Conservation (phyloP, 2,888 invertebrate genomes). For the Pollenia griseotomentosa region DNA sequence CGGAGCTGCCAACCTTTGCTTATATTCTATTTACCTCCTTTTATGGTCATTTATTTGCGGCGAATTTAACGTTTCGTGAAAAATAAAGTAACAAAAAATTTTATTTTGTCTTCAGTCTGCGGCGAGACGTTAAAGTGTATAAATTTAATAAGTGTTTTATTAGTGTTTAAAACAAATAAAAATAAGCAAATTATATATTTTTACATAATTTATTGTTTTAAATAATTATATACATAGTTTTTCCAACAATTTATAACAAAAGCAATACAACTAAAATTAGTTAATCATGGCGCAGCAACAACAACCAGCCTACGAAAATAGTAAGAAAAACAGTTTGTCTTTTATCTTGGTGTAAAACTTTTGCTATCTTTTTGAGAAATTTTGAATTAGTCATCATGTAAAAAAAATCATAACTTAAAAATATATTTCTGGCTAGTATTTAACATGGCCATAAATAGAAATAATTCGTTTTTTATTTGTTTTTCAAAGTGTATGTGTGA, state of each 20-base stretch:
- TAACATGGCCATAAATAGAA: slow-evolving; percentile 67
- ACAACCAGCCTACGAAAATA: slow-evolving; percentile 81
- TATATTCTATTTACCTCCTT: slow-evolving; percentile 52
- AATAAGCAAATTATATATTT: slow-evolving; percentile 56
- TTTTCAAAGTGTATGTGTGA: not conserved
- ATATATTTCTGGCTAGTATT: slow-evolving; percentile 33
- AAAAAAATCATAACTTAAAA: slow-evolving; percentile 37
- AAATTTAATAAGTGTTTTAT: slow-evolving; percentile 34
- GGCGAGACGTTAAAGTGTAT: slow-evolving; percentile 64
- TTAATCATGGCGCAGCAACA: slow-evolving; percentile 81
- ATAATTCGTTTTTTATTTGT: slow-evolving; percentile 27
- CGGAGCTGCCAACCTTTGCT: slow-evolving; percentile 9
- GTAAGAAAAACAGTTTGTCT: slow-evolving; percentile 76
- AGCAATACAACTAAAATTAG: slow-evolving; percentile 20
- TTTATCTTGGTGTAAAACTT: slow-evolving; percentile 41
- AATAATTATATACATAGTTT: slow-evolving; percentile 41
- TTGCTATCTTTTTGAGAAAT: slow-evolving; percentile 12
- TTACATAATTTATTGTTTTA: slow-evolving; percentile 60
- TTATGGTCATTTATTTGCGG: slow-evolving; percentile 58
- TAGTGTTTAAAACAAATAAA: slow-evolving; percentile 38
- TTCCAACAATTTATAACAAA: not conserved
- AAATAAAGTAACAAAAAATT: slow-evolving; percentile 51
- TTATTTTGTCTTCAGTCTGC: slow-evolving; percentile 63
- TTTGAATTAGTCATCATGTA: slow-evolving; percentile 65
- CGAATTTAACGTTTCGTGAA: slow-evolving; percentile 40